These are phyloP conservation scores for Eristalis intricaria DNA, from an alignment of 2,888 invertebrate genomes.

Conservation along the genomic window DNA sequence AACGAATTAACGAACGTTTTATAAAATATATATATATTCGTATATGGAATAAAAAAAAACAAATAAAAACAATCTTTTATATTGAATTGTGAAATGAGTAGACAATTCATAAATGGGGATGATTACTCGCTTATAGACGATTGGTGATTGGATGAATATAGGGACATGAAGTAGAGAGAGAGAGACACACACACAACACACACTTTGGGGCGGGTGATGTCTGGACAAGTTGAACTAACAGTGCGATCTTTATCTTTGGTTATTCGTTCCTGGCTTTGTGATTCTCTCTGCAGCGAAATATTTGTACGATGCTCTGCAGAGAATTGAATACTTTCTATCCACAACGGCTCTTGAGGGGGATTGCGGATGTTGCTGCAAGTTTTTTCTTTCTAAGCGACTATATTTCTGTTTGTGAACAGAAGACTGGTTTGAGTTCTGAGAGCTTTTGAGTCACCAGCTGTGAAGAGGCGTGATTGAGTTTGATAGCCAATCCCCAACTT, in stretches of 20 bases:
- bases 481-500: background rate
- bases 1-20: background rate
- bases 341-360: no score
- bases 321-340: no score
- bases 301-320: no score
- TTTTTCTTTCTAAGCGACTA: no score
- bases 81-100: background rate
- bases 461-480: background rate
- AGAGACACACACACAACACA: no score
- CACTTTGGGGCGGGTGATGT: background rate
- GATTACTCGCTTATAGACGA: background rate
- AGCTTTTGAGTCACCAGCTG: no score
- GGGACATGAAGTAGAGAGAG: background rate
- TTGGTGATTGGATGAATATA: background rate
- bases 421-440: no score
- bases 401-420: no score
- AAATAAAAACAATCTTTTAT: background rate
- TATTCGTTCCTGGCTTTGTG: background rate
- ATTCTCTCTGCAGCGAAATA: no score
- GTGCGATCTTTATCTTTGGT: background rate
- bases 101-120: background rate
- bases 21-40: background rate
- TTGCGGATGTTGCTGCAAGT: no score
- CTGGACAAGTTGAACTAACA: background rate
- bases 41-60: background rate